These are phyloP conservation scores for Megaustenia siamemsis DNA, from an alignment of 2,888 invertebrate genomes.

Conservation along the genomic window DNA sequence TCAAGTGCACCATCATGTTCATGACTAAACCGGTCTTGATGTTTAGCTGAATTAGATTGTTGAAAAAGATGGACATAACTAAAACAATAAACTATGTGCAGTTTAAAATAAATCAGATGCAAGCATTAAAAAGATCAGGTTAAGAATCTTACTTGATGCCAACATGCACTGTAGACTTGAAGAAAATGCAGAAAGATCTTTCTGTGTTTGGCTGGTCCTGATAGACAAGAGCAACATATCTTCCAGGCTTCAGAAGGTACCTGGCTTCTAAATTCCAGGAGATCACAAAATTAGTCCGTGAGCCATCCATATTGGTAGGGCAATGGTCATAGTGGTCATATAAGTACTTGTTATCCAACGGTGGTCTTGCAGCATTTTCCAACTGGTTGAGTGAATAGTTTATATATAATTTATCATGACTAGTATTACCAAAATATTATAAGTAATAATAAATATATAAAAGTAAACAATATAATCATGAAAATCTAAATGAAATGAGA, in stretches of 20 bases:
- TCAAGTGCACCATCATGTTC: no score
- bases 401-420: not conserved
- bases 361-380: conserved; percentile 38
- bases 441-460: not conserved
- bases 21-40: no score
- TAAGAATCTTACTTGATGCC: conserved; percentile 64
- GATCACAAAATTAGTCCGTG: conserved; percentile 54
- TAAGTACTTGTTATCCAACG: conserved; percentile 60
- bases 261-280: conserved; percentile 87
- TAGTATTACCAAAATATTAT: not conserved
- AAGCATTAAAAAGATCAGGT: no score
- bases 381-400: not conserved
- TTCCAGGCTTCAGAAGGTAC: conserved; percentile 87
- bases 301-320: conserved; percentile 45
- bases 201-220: conserved; percentile 86
- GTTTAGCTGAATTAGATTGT: no score
- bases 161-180: conserved; percentile 60
- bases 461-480: not conserved
- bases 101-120: no score
- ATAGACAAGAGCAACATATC: conserved; percentile 87
- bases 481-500: not conserved
- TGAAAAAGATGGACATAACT: no score
- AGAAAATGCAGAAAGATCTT: conserved; percentile 85
- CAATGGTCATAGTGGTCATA: conserved; percentile 61
- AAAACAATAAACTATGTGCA: no score